A percentile compares a stretch with the other conserved stretches of the same genome.
These are phyloP conservation scores for Heteractis magnifica DNA, from an alignment of 92 coral and sea anemone species.

Conservation along the genomic window DNA sequence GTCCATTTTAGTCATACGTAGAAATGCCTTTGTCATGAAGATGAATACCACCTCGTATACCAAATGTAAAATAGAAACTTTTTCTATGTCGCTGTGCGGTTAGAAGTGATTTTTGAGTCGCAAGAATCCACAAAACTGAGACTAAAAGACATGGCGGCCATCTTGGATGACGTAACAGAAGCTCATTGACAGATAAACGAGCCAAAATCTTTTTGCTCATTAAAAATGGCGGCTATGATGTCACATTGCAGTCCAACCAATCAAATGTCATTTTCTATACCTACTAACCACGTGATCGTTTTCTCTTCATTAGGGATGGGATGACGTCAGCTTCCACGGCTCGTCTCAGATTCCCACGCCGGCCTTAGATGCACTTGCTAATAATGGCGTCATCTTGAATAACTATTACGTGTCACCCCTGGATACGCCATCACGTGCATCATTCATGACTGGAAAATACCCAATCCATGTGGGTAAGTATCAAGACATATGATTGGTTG, in stretches of 20 bases:
- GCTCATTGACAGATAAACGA: neutral
- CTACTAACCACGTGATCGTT: neutral
- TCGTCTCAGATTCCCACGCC: conserved; percentile 99
- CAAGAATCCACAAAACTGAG: too few relatives aligned
- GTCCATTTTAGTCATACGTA: neutral
- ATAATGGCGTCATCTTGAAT: conserved; percentile 86
- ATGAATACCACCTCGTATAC: neutral
- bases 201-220: neutral
- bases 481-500: too few relatives aligned
- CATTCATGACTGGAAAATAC: conserved; percentile 99
- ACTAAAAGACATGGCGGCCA: neutral
- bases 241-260: too few relatives aligned
- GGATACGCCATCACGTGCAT: conserved; percentile 91
- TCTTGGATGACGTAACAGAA: neutral
- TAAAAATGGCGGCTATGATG: neutral
- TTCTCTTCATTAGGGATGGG: conserved; percentile 81
- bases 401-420: conserved; percentile 94
- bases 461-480: conserved; percentile 77
- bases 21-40: neutral
- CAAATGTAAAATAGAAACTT: too few relatives aligned
- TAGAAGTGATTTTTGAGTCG: too few relatives aligned
- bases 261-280: neutral
- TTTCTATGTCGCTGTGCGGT: neutral
- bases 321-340: conserved; percentile 99
- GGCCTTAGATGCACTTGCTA: conserved; percentile 87